Evolutionary conservation across 2,113 vertebrate species (phyloP).

Genomic region (Ptyas mucosa): DNA sequence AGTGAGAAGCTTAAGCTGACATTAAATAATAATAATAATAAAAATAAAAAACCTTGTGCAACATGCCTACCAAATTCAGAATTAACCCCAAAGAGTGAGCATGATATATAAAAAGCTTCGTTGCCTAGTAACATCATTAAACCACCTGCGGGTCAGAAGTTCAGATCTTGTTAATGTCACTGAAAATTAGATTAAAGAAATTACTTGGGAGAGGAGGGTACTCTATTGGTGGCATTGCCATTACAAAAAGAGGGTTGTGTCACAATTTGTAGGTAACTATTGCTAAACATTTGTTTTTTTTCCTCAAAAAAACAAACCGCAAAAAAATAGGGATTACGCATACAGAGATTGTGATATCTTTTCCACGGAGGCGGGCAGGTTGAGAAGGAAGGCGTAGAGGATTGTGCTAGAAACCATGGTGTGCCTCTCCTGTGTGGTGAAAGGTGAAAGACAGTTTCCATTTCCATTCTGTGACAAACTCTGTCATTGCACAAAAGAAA

Average conservation of each 20-base stretch:
- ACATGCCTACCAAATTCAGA: neutral
- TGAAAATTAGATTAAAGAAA: constrained; percentile 66
- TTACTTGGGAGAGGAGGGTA: constrained; percentile 48
- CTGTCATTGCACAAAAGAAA: constrained; percentile 52
- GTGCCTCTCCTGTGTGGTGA: constrained; percentile 19
- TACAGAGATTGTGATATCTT: neutral
- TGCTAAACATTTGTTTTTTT: constrained; percentile 15
- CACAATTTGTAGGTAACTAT: constrained; percentile 36
- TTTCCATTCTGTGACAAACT: constrained; percentile 57
- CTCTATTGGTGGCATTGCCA: constrained; percentile 54
- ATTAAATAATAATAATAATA: neutral
- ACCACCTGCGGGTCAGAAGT: constrained; percentile 63
- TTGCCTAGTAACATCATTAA: constrained; percentile 68
- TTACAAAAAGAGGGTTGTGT: constrained; percentile 17
- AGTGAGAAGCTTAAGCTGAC: neutral
- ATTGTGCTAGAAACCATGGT: neutral
- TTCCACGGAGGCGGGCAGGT: neutral
- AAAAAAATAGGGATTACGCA: constrained; percentile 6
- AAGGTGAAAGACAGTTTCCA: constrained; percentile 46
- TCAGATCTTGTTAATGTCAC: constrained; percentile 64
- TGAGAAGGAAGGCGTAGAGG: neutral
- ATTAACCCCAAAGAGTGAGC: constrained; percentile 17
- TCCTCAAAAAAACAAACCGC: too few relatives aligned
- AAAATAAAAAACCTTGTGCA: neutral
- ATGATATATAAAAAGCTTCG: constrained; percentile 15